Evolutionary conservation across 2,797 vertebrate genomes (phyloP).

Genomic region (Galagoides demidoff): DNA sequence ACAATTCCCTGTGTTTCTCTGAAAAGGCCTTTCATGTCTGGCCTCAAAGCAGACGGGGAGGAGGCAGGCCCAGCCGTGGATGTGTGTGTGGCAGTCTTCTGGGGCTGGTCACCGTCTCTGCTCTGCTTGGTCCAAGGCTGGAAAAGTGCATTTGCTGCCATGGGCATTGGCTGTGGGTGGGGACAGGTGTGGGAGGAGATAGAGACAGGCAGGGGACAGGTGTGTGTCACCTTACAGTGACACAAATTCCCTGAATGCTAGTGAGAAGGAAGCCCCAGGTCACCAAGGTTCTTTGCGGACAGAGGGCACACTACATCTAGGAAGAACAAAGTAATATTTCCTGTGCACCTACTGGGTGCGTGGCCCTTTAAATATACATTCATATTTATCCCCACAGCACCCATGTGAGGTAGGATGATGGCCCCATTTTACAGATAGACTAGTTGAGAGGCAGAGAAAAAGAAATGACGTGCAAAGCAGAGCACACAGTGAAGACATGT

Average conservation of each 20-base stretch:
- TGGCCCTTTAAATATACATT: neutral
- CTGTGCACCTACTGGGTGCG: neutral
- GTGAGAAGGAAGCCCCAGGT: conserved; percentile 47
- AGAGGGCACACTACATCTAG: accelerated
- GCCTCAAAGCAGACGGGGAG: conserved; percentile 45
- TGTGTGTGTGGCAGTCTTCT: neutral
- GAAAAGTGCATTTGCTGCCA: neutral
- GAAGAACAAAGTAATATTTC: neutral
- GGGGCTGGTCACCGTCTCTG: neutral
- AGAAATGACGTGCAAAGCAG: neutral
- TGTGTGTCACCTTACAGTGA: conserved; percentile 76
- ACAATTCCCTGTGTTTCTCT: conserved; percentile 59
- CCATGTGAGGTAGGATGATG: neutral
- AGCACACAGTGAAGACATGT: neutral
- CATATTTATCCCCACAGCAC: neutral
- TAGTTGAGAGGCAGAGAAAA: neutral
- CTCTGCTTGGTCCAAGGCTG: neutral
- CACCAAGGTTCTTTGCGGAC: neutral
- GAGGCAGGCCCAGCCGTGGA: neutral
- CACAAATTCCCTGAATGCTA: conserved; percentile 69
- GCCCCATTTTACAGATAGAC: neutral
- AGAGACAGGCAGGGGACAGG: conserved; percentile 73
- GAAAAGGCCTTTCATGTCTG: conserved; percentile 75
- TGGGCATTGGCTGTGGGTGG: neutral
- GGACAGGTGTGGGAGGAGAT: conserved; percentile 35